phyloP scores from a whole-genome alignment of 92 coral and sea anemone species.

The Parazoanthus swiftii region DNA sequence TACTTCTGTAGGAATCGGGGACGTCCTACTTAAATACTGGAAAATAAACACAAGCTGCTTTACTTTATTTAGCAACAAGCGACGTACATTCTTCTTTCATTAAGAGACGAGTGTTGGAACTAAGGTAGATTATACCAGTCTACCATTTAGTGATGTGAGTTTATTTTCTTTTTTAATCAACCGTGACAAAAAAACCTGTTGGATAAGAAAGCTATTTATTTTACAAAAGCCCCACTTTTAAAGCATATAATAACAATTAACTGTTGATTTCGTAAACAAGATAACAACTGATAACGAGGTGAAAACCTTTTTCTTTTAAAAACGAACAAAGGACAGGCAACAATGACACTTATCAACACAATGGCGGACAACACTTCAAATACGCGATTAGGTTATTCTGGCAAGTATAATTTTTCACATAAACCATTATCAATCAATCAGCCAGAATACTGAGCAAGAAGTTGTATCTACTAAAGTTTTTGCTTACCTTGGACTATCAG shows the following conservation, averaged over 20 bases:
- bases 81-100: too few relatives aligned
- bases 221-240: background rate
- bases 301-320: background rate
- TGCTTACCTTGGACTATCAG: slow-evolving; percentile 33
- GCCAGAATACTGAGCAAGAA: slow-evolving; percentile 17
- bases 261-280: background rate
- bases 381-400: background rate
- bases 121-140: too few relatives aligned
- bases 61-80: too few relatives aligned
- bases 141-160: background rate
- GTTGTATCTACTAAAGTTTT: background rate
- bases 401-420: background rate
- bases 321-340: background rate
- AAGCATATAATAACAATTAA: background rate
- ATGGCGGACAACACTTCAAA: background rate
- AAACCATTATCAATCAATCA: background rate
- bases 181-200: slow-evolving; percentile 32
- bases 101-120: background rate
- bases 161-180: background rate
- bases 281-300: background rate
- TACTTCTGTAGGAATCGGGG: too few relatives aligned
- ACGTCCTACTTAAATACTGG: too few relatives aligned
- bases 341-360: background rate
- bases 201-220: background rate
- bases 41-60: too few relatives aligned